Base-by-base conservation (phyloP, 2,888 invertebrate genomes). In the Lasioglossum morio region DNA sequence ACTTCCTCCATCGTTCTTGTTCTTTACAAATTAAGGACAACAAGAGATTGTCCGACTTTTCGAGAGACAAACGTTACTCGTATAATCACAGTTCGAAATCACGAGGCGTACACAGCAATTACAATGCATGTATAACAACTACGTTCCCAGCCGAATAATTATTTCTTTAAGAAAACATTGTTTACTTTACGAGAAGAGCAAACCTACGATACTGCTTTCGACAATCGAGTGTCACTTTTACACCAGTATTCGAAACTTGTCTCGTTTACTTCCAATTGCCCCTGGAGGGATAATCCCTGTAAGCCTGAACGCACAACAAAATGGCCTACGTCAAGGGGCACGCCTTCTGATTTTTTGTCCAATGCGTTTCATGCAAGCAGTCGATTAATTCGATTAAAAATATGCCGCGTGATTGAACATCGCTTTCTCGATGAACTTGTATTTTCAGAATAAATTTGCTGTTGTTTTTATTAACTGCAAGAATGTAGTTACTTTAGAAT, bases 311-410 rank as follows among this genome's bases (percentile, higher is more conserved):
- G 90, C 86, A 85, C 75, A 74, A 91, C 92, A 93, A 94, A 92
- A 94, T 94, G 94, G 94, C 94, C 94, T 94, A 94, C 89, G 90
- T 90, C 90, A 93, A 94, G 94, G 94, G 94, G 94, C 93, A 92
- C 93, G 91, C 92, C 92, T 90, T 88, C 69, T 60, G 75, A 72
- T 60, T 78, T 78, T 83, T 34, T 72, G 72, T 53, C 72, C 57
- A 43, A 78, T 27, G 16, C 14, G 14, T 34, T 85, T n/a, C 66
- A n/a, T 19, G 53, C 23, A 66, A 14, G 0, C 30, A 34, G 37
- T n/a, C 2, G 27, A n/a, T 63, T 27, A 75, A 66, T 70, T 40
- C 16, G 12, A 34, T 72, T 60, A 60, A 74, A 30, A 10, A 37
- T n/a, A 10, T n/a, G 40, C 2, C 16, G 37, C 43, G 4, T n/a